Percentiles rank a stretch among this genome's conserved stretches.
Evolutionary conservation across 2,797 vertebrate species (phyloP).

Genomic region (Pangasius macronema): DNA sequence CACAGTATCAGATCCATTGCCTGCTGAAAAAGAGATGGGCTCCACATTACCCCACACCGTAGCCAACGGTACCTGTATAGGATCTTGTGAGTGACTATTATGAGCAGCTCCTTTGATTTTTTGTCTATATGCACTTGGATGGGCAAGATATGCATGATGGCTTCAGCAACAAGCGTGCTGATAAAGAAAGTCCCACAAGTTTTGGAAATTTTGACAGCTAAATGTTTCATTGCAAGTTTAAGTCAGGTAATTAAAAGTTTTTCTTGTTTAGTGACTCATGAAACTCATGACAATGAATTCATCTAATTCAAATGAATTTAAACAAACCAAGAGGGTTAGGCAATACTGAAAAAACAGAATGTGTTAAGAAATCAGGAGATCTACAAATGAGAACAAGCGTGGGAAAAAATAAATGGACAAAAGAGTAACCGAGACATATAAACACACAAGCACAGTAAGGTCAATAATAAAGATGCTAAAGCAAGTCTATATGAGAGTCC

Average conservation of each 20-base stretch:
- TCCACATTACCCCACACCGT: background rate
- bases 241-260: background rate
- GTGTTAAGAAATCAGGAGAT: background rate
- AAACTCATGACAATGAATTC: background rate
- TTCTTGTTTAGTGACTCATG: background rate
- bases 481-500: background rate
- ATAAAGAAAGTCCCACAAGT: background rate
- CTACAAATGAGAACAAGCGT: background rate
- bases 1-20: background rate
- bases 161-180: background rate
- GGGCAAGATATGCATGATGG: background rate
- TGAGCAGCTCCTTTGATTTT: background rate
- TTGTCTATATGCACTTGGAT: background rate
- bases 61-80: background rate
- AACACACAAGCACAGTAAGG: background rate
- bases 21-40: background rate
- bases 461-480: background rate
- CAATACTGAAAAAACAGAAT: background rate
- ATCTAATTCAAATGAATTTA: background rate
- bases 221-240: background rate
- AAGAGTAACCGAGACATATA: background rate
- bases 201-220: background rate
- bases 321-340: background rate
- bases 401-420: background rate
- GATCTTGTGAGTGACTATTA: background rate